Evolutionary conservation across 2,797 vertebrate genomes (phyloP).

Genomic region (Todus mexicanus): DNA sequence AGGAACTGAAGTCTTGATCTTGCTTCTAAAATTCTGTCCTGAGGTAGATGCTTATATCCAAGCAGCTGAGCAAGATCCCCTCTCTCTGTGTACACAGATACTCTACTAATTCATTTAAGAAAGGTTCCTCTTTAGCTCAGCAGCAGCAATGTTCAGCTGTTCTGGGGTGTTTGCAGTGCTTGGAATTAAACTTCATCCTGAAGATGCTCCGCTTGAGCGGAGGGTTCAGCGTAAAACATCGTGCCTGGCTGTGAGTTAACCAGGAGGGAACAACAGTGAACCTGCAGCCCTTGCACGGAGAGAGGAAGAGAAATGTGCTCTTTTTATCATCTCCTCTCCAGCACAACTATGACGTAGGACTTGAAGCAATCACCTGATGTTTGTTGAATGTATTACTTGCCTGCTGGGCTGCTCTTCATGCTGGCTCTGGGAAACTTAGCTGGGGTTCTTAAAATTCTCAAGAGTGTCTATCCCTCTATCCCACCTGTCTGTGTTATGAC

Average conservation of each 20-base stretch:
- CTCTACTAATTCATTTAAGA: background rate
- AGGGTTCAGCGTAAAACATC: background rate
- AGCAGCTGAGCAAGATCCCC: background rate
- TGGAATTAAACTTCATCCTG: background rate
- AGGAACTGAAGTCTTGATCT: background rate
- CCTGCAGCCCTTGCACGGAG: background rate
- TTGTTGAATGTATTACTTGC: background rate
- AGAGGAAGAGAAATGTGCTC: background rate
- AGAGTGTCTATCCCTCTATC: background rate
- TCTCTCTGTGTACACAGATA: background rate
- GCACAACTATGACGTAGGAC: background rate
- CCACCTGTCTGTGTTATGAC: background rate
- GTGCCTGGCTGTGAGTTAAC: background rate
- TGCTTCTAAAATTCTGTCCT: background rate
- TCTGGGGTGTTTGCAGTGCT: background rate
- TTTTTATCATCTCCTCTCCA: background rate
- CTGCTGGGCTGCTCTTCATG: background rate
- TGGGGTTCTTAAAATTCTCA: background rate
- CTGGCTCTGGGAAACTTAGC: background rate
- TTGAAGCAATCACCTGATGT: background rate
- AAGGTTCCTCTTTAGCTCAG: background rate
- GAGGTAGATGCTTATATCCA: background rate
- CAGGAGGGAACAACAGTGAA: background rate
- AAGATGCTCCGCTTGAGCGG: background rate
- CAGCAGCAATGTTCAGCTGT: background rate